A percentile compares a stretch with the other conserved stretches of the same genome.
Evolutionary conservation across 2,113 vertebrate genomes (phyloP).

Genomic region (cattle (Bos taurus)): DNA sequence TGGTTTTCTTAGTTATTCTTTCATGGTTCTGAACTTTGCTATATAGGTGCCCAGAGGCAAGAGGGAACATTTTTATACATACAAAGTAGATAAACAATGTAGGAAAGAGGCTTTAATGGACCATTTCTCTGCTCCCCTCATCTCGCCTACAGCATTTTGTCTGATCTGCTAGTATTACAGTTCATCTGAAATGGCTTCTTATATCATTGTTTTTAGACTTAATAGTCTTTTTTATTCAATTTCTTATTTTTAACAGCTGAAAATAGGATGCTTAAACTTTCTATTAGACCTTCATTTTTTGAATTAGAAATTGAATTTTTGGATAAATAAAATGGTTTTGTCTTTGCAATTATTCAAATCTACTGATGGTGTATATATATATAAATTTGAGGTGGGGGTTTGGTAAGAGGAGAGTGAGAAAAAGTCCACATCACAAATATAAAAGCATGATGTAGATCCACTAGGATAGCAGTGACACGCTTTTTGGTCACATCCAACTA

Average conservation of each 20-base stretch:
- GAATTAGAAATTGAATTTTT: background rate
- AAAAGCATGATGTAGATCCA: background rate
- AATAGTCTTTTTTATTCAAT: background rate
- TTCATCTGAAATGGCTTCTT: slow-evolving; percentile 21
- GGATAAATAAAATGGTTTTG: background rate
- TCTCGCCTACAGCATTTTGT: slow-evolving; percentile 42
- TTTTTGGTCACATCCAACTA: background rate
- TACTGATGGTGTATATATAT: background rate
- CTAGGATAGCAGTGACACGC: background rate
- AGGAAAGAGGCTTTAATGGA: slow-evolving; percentile 52
- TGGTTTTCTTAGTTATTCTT: slow-evolving; percentile 44
- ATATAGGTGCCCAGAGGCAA: slow-evolving; percentile 50
- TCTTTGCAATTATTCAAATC: background rate
- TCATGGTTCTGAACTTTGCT: slow-evolving; percentile 46
- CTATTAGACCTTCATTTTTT: background rate
- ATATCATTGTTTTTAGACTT: slow-evolving; percentile 5
- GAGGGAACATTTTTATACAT: slow-evolving; percentile 52
- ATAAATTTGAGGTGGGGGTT: background rate
- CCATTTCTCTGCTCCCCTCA: slow-evolving; percentile 1
- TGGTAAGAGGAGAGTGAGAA: background rate
- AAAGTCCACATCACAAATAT: background rate
- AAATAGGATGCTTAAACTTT: slow-evolving; percentile 1
- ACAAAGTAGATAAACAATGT: slow-evolving; percentile 59
- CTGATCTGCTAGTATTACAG: slow-evolving; percentile 29
- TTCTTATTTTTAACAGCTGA: background rate